phyloP scores from a whole-genome alignment of 1,140 invertebrate species.

The Grapholita molesta region DNA sequence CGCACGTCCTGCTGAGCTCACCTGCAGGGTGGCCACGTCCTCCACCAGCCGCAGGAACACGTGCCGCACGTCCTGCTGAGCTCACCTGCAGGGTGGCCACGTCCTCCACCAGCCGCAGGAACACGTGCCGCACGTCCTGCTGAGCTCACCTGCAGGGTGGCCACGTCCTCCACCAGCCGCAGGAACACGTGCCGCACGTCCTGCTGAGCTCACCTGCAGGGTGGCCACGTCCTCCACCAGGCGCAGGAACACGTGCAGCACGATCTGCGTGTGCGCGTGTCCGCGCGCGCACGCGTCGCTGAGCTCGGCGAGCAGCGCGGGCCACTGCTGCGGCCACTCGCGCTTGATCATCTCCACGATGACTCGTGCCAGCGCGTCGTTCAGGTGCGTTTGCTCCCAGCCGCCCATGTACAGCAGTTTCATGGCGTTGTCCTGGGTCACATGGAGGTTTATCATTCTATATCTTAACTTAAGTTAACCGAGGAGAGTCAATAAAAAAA shows the following conservation, averaged over 20 bases:
- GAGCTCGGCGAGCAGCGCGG: constrained; percentile 88
- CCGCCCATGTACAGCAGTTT: constrained; percentile 86
- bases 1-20: not conserved
- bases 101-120: not conserved
- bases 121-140: not conserved
- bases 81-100: too few species aligned
- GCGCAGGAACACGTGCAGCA: constrained; percentile 90
- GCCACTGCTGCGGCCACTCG: constrained; percentile 98
- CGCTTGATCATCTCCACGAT: constrained; percentile 97
- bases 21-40: too few species aligned
- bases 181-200: not conserved
- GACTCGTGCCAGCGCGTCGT: constrained; percentile 91
- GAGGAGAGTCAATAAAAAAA: too few species aligned
- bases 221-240: constrained; percentile 94
- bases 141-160: too few species aligned
- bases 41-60: not conserved
- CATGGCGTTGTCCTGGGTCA: constrained; percentile 87
- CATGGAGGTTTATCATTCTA: not conserved
- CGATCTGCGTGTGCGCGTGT: constrained; percentile 91
- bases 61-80: not conserved
- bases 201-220: constrained; percentile 80
- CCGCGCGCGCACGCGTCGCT: constrained; percentile 88
- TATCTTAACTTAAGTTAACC: not conserved
- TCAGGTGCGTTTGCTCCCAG: constrained; percentile 85
- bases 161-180: not conserved